Base-by-base conservation (phyloP, 2,797 vertebrate species). In the Euthynnus affinis region DNA sequence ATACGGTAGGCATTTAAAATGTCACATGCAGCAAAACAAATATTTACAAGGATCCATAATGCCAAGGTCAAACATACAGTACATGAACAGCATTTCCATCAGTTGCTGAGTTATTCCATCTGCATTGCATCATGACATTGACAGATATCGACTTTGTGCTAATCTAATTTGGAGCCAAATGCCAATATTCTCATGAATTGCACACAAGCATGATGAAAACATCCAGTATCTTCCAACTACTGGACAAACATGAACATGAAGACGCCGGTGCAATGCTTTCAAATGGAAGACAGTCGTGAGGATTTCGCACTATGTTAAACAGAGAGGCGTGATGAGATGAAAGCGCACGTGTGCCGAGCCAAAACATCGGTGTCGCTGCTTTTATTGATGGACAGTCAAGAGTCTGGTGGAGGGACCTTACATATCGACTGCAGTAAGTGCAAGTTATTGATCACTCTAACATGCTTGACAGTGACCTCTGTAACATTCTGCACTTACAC, bases 381-480 rank as follows among this genome's bases (percentile, higher is more conserved):
- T 53, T 63, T 32, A 75, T 49, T 79, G 81, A 88, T 34, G 40
- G 58, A 78, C 60, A 52, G 74, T 75, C 40, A 55, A n/a, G 59
- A 74, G 61, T 61, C 60, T 65, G 64, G 55, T 27, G 74, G 77
- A 81, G 18, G 46, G 58, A 62, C 69, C 83, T 76, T 71, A 56
- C 66, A 65, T 81, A 86, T 84, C 42, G 77, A 83, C 83, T 67
- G 63, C n/a, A 55, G 68, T 80, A 86, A 88, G 78, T 85, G 80
- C 65, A 76, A 60, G 13, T 3, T 81, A 84, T 86, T 61, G 88
- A 89, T 82, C 29, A 25, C 14, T 78, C 44, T 23, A 52, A 71
- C 34, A 27, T 67, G 40, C 60, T 67, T 70, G 52, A 80, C 53
- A 49, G 62, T 66, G 64, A 81, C 32, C 79, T 75, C 44, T 68